Percentiles rank a stretch among this genome's conserved stretches.
These are phyloP conservation scores for Petaurus breviceps DNA, from an alignment of 2,113 vertebrate species.

Conservation along the genomic window DNA sequence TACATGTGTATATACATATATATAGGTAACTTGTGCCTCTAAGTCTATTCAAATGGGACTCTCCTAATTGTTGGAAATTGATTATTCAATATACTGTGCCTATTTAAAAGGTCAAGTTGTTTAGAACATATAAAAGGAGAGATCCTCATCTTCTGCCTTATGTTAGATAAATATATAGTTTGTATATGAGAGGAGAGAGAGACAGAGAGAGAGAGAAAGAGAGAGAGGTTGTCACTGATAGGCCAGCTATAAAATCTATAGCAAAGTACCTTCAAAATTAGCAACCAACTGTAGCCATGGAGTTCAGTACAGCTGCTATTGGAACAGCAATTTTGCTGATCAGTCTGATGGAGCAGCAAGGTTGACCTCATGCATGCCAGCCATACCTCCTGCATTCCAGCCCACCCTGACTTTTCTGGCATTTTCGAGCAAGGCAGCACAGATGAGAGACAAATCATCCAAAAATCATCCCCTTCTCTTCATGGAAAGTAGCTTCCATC, in stretches of 20 bases:
- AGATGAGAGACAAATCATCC: background rate
- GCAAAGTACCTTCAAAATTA: background rate
- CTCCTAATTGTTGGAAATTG: too few species aligned
- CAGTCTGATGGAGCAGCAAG: background rate
- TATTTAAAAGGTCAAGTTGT: too few species aligned
- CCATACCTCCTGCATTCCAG: background rate
- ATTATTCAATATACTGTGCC: too few species aligned
- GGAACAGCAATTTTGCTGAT: background rate
- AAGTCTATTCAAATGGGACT: too few species aligned
- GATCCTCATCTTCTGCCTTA: too few species aligned
- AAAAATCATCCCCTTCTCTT: background rate
- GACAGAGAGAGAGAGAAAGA: background rate
- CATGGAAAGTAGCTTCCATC: background rate
- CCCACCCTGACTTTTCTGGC: background rate
- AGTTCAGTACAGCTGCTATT: background rate
- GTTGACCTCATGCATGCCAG: background rate
- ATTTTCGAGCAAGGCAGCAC: background rate
- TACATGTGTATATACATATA: too few species aligned
- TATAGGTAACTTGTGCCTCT: too few species aligned
- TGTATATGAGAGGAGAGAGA: background rate
- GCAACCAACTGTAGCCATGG: conserved; percentile 53
- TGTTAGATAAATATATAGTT: background rate
- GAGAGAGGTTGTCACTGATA: background rate
- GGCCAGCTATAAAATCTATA: background rate
- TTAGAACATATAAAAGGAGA: too few species aligned